Evolutionary conservation across 2,797 vertebrate genomes (phyloP).

Genomic region (Leptatherina wallacei): DNA sequence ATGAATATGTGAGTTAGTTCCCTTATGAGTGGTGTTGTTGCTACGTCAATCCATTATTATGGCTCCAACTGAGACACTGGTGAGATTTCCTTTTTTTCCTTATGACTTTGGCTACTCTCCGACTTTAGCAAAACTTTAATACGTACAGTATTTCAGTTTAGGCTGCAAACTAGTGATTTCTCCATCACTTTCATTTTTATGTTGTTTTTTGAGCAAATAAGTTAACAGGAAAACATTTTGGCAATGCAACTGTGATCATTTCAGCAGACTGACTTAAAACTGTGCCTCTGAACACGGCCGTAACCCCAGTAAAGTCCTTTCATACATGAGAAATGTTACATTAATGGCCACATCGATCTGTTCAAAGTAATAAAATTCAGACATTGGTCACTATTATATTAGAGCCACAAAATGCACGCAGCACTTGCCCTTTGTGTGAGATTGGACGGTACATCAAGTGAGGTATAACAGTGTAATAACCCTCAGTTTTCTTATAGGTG

Average conservation of each 20-base stretch:
- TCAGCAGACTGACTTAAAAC: neutral
- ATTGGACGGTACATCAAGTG: neutral
- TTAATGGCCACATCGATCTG: neutral
- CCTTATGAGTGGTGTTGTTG: neutral
- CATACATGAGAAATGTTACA: neutral
- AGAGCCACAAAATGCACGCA: neutral
- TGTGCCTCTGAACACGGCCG: neutral
- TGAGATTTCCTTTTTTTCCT: neutral
- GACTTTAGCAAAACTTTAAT: neutral
- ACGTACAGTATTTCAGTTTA: neutral
- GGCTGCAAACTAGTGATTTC: constrained; percentile 3
- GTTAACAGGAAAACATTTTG: neutral
- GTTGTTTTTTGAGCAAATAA: neutral
- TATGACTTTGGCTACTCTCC: neutral
- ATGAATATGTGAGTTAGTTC: neutral
- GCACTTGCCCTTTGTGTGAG: neutral
- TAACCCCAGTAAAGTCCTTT: neutral
- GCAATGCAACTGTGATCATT: neutral
- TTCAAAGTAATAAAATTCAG: neutral
- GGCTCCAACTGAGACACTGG: neutral
- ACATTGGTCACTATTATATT: neutral
- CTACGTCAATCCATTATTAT: no score
- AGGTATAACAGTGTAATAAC: neutral
- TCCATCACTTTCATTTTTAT: neutral
- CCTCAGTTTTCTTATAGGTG: neutral